These are phyloP conservation scores for Colletes latitarsis DNA, from an alignment of 1,140 invertebrate genomes.

Conservation along the genomic window DNA sequence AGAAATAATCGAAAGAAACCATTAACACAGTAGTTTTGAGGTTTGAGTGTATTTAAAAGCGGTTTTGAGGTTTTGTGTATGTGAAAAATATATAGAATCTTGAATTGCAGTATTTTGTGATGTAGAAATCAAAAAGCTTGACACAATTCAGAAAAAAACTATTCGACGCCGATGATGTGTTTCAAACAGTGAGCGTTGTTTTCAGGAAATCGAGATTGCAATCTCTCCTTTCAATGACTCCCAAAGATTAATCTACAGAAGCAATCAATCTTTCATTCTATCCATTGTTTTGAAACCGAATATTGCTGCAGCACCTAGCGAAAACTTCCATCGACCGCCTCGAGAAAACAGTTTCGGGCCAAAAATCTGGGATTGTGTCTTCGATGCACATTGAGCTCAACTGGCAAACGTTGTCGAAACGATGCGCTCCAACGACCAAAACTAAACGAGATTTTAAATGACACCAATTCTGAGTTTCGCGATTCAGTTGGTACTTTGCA, in stretches of 20 bases:
- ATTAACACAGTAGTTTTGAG: too few relatives aligned
- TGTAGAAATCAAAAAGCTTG: background rate
- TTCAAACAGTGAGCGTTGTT: background rate
- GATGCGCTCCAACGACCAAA: too few relatives aligned
- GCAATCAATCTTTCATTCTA: constrained; percentile 1
- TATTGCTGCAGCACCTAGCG: background rate
- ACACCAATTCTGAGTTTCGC: too few relatives aligned
- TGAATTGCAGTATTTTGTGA: background rate
- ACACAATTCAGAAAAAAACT: background rate
- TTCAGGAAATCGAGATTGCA: background rate
- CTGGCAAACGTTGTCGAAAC: background rate
- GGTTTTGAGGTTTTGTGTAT: too few relatives aligned
- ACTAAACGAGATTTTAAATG: too few relatives aligned
- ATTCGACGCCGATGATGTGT: background rate
- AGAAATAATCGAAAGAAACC: too few relatives aligned
- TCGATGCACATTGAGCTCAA: background rate
- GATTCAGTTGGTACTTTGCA: too few relatives aligned
- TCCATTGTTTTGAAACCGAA: background rate
- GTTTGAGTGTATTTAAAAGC: too few relatives aligned
- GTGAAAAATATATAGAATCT: too few relatives aligned
- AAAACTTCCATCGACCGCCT: background rate
- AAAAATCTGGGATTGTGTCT: too few relatives aligned
- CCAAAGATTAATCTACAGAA: constrained; percentile 4
- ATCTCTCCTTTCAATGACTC: background rate
- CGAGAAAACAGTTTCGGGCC: background rate